These are phyloP conservation scores for Ceyx melanurus DNA, from an alignment of 2,113 vertebrate species.

Conservation along the genomic window DNA sequence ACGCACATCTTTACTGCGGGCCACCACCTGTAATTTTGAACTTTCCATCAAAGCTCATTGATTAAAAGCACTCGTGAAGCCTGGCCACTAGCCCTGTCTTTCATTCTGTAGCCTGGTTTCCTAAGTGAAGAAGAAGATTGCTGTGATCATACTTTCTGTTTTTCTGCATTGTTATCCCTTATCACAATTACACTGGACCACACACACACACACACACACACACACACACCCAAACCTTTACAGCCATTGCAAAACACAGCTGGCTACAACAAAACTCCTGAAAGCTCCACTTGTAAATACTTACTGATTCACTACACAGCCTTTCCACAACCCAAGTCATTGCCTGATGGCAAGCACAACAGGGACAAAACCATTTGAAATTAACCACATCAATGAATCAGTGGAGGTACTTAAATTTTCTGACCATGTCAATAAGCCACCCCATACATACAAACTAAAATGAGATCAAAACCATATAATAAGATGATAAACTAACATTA, in stretches of 20 bases:
- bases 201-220: too few relatives aligned
- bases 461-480: background rate
- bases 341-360: background rate
- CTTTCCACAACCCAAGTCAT: background rate
- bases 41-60: background rate
- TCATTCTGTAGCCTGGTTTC: background rate
- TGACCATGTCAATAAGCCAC: background rate
- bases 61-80: background rate
- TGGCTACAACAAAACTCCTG: background rate
- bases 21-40: background rate
- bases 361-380: background rate
- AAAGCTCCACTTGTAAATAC: background rate
- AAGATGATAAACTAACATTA: background rate
- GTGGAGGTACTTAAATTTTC: background rate
- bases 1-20: background rate
- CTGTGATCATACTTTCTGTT: background rate
- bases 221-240: background rate
- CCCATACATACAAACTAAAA: background rate
- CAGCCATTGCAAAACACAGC: background rate
- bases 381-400: background rate
- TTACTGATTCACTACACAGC: background rate
- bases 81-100: background rate
- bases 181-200: too few relatives aligned
- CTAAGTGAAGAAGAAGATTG: background rate
- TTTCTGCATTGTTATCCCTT: background rate